Evolutionary conservation across 2,797 vertebrate species (phyloP).

Genomic region (Saxicola maurus): DNA sequence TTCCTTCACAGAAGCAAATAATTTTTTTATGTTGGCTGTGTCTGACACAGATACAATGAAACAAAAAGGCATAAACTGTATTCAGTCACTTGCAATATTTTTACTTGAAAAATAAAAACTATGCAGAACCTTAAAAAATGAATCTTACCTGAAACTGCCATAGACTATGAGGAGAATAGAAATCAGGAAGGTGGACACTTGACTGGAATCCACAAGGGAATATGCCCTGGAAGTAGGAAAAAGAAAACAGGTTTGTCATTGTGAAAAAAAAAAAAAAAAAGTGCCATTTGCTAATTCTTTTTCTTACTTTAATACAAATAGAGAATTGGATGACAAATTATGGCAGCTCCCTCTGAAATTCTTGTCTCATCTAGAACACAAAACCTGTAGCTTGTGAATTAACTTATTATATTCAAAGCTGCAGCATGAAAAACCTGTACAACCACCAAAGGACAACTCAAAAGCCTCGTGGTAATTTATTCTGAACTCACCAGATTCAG

Average conservation of each 20-base stretch:
- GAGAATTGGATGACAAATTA: neutral
- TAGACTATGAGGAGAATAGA: constrained; percentile 99
- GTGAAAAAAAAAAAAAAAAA: no score
- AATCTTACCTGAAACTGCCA: constrained; percentile 96
- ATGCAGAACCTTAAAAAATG: neutral
- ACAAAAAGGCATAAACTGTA: neutral
- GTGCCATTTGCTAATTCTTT: neutral
- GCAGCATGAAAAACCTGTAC: neutral
- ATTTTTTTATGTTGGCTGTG: neutral
- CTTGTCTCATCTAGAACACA: neutral
- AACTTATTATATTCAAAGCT: neutral
- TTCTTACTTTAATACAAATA: neutral
- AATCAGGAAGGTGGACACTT: constrained; percentile 99
- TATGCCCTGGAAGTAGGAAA: constrained; percentile 85
- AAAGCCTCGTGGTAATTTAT: neutral
- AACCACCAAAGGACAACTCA: neutral
- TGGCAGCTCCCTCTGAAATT: neutral
- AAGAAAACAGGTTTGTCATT: neutral
- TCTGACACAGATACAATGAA: neutral
- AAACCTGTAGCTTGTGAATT: neutral
- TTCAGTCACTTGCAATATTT: neutral
- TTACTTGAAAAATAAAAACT: neutral
- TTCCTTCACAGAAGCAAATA: neutral
- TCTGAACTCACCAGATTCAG: neutral
- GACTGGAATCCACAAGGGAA: constrained; percentile 98